phyloP scores from a whole-genome alignment of 2,113 vertebrate species.

The Cyprinodon brontotheroides region DNA sequence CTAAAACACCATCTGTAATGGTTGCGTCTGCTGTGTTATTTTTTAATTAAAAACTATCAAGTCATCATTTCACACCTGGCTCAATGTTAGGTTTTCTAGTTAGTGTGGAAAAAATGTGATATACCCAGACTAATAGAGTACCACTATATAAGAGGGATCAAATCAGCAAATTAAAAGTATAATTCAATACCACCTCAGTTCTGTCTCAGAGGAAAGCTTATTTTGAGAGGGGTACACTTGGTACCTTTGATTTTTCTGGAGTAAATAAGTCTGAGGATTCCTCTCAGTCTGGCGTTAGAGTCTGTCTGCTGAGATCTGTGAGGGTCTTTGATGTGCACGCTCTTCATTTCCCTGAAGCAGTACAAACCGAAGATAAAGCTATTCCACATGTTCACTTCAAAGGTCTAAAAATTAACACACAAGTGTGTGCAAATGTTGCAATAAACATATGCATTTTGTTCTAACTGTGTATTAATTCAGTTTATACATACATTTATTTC shows the following conservation, averaged over 20 bases:
- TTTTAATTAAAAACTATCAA: background rate
- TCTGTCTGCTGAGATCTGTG: conserved; percentile 49
- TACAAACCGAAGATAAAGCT: conserved; percentile 44
- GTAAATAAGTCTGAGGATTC: conserved; percentile 49
- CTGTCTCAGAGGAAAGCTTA: conserved; percentile 3
- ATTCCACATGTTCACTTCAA: conserved; percentile 45
- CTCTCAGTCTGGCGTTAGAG: conserved; percentile 36
- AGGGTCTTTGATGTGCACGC: conserved; percentile 50
- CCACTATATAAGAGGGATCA: background rate
- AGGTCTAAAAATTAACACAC: conserved; percentile 40
- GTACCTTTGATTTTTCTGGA: conserved; percentile 36
- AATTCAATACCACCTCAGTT: background rate
- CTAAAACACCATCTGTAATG: background rate
- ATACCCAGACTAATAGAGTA: background rate
- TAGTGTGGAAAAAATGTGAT: background rate
- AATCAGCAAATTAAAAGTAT: background rate
- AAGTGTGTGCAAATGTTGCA: background rate
- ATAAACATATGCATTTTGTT: conserved; percentile 6
- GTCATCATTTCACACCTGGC: background rate
- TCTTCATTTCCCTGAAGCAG: conserved; percentile 38
- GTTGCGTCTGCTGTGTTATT: background rate
- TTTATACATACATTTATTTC: background rate
- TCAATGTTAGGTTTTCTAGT: background rate
- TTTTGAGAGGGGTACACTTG: conserved; percentile 35
- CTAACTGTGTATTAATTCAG: background rate